A percentile compares a stretch with the other conserved stretches of the same genome.
Evolutionary conservation across 2,113 vertebrate species (phyloP).

Genomic region (Progne subis): DNA sequence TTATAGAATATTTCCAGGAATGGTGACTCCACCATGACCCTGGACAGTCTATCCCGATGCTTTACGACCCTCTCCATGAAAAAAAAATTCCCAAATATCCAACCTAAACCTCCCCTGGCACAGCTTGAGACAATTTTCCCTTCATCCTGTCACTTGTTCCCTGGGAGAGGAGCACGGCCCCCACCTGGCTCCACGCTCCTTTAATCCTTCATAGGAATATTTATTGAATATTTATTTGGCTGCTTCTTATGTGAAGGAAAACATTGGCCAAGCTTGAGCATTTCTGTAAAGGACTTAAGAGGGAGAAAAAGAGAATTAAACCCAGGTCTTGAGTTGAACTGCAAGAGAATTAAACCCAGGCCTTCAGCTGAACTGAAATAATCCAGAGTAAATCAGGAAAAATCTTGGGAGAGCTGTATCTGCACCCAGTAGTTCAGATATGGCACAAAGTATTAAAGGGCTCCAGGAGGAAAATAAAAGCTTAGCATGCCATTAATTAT

Average conservation of each 20-base stretch:
- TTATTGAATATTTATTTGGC: neutral
- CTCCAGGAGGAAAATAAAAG: neutral
- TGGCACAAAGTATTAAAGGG: neutral
- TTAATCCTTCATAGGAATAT: neutral
- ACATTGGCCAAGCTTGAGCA: neutral
- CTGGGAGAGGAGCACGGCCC: neutral
- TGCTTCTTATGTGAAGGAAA: neutral
- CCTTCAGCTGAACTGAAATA: slow-evolving; percentile 9
- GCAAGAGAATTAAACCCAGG: neutral
- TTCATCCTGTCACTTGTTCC: neutral
- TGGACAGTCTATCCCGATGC: neutral
- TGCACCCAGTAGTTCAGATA: neutral
- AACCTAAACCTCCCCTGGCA: neutral
- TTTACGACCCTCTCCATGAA: neutral
- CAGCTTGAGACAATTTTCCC: neutral
- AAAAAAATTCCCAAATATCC: neutral
- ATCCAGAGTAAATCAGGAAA: slow-evolving; percentile 10
- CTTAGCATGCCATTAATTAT: neutral
- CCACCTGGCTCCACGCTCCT: neutral
- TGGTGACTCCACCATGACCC: neutral
- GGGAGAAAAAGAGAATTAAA: neutral
- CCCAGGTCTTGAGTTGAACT: neutral
- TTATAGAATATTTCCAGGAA: neutral
- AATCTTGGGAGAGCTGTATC: neutral
- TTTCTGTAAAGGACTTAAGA: neutral